Percentiles rank a stretch among this genome's conserved stretches.
phyloP scores from a whole-genome alignment of 2,113 vertebrate genomes.

The Deroptyus accipitrinus region DNA sequence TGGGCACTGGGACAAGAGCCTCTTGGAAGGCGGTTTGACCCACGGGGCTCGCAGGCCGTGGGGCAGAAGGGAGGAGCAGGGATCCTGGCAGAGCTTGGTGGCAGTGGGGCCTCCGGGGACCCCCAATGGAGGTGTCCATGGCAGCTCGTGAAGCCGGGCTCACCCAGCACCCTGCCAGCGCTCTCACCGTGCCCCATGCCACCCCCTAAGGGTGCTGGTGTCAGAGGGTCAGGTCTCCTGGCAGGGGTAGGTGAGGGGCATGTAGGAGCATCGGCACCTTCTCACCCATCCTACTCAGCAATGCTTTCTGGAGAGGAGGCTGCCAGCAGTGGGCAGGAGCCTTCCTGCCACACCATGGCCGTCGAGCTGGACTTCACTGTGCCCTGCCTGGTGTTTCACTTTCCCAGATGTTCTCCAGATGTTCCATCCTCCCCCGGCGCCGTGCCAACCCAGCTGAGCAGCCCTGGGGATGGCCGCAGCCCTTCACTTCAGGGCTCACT shows the following conservation, averaged over 20 bases:
- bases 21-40: not conserved
- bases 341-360: not conserved
- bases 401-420: not conserved
- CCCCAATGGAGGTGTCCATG: not conserved
- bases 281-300: not conserved
- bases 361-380: not conserved
- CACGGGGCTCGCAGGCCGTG: not conserved
- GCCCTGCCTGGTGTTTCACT: not conserved
- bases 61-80: not conserved
- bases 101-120: not conserved
- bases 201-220: not conserved
- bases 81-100: not conserved
- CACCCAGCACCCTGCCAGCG: not conserved
- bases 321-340: not conserved
- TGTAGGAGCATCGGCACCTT: not conserved
- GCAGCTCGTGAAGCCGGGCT: accelerated
- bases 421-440: not conserved
- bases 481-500: not conserved
- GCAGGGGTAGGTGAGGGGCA: not conserved
- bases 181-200: not conserved
- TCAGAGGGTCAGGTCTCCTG: not conserved
- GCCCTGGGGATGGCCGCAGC: not conserved
- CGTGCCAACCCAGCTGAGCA: not conserved
- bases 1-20: accelerated
- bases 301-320: not conserved